Conservation (phyloP, 2,888 invertebrate species). For the Andrena trimmerana region DNA sequence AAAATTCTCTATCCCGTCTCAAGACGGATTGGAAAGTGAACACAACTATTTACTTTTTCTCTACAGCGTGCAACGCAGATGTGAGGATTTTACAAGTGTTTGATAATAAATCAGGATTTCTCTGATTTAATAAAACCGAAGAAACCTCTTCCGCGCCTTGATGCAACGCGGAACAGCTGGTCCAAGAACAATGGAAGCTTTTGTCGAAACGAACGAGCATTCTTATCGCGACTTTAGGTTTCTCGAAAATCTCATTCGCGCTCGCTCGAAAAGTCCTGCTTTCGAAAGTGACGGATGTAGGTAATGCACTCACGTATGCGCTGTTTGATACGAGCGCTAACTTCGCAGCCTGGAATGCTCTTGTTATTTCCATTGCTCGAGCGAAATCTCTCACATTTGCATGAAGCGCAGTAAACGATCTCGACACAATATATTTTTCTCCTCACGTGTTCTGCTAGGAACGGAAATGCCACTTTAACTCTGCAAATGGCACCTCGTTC, state of each 20-base stretch:
- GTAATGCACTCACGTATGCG: no score
- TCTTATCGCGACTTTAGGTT: neutral
- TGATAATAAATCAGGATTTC: no score
- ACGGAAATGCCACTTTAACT: neutral
- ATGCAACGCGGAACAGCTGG: neutral
- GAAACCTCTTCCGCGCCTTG: no score
- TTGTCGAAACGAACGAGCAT: neutral
- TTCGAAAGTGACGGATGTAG: no score
- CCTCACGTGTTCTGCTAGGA: neutral
- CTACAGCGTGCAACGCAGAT: no score
- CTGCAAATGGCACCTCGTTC: neutral
- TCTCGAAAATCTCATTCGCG: neutral
- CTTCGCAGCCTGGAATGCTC: neutral
- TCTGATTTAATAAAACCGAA: no score
- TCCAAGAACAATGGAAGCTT: neutral
- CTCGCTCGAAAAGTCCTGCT: no score
- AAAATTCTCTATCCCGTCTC: no score
- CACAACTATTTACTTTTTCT: no score
- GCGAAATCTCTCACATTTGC: neutral
- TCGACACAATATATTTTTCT: neutral
- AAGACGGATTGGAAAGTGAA: no score
- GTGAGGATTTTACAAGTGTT: no score
- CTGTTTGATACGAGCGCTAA: no score
- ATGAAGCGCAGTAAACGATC: neutral
- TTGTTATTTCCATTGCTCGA: neutral